Percentiles rank a stretch among this genome's conserved stretches.
Conservation (phyloP, 2,113 vertebrate species). For the Scomber scombrus region DNA sequence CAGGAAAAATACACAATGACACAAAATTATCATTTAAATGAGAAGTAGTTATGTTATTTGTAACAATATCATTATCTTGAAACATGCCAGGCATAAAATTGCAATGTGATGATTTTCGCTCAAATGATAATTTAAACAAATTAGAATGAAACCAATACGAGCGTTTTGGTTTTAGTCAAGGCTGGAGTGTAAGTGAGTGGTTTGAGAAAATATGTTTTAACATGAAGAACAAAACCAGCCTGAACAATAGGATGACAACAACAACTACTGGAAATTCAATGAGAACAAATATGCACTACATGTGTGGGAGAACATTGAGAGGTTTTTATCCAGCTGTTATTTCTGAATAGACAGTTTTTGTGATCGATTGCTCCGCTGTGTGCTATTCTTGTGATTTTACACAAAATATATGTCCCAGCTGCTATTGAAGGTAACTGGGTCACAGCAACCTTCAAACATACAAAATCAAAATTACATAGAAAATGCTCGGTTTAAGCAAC, state of each 20-base stretch:
- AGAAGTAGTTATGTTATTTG: constrained; percentile 51
- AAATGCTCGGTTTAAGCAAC: not conserved
- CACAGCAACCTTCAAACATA: too few relatives aligned
- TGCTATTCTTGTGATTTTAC: too few relatives aligned
- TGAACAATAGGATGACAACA: not conserved
- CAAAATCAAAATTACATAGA: not conserved
- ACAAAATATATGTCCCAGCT: not conserved
- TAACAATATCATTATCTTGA: constrained; percentile 59
- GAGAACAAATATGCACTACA: not conserved
- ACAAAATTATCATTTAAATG: constrained; percentile 69
- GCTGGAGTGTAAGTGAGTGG: constrained; percentile 18
- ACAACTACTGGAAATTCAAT: not conserved
- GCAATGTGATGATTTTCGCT: constrained; percentile 22
- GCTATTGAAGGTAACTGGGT: not conserved
- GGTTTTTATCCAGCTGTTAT: not conserved
- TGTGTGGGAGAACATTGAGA: not conserved
- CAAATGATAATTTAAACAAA: constrained; percentile 47
- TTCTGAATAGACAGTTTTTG: not conserved
- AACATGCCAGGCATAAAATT: constrained; percentile 52
- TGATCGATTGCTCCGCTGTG: not conserved
- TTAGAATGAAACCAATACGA: constrained; percentile 51
- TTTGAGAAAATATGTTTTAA: constrained; percentile 22
- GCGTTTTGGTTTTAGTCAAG: constrained; percentile 3
- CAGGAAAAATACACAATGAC: constrained; percentile 31
- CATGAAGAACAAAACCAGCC: not conserved